Evolutionary conservation across 2,888 invertebrate species (phyloP).

Genomic region (Entomobrya proxima): DNA sequence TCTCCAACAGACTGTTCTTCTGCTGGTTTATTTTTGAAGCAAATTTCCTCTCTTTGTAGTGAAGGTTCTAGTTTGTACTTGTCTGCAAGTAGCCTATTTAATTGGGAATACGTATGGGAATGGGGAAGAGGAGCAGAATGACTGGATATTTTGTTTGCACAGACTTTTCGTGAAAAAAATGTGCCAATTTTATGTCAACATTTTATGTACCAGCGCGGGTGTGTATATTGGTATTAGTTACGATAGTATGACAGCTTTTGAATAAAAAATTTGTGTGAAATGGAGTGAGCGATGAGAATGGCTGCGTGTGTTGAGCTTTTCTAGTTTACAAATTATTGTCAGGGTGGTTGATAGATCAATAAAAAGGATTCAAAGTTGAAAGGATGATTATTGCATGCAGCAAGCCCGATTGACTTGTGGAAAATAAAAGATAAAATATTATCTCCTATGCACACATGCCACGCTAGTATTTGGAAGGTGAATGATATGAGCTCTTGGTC

Average conservation of each 20-base stretch:
- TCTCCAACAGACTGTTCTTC: not conserved
- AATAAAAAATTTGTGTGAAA: not conserved
- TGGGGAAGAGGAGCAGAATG: constrained; percentile 6
- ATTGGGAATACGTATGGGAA: constrained; percentile 49
- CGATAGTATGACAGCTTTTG: constrained; percentile 14
- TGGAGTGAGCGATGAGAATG: not conserved
- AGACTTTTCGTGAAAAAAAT: constrained; percentile 47
- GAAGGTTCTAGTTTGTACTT: too few relatives aligned
- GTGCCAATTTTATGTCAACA: constrained; percentile 60
- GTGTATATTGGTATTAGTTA: not conserved
- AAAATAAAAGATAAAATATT: not conserved
- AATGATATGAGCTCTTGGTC: too few relatives aligned
- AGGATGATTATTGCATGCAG: not conserved
- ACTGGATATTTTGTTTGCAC: constrained; percentile 52
- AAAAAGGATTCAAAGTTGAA: constrained; percentile 10
- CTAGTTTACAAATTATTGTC: not conserved
- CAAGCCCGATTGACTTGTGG: not conserved
- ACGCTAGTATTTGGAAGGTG: too few relatives aligned
- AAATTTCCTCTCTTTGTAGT: not conserved
- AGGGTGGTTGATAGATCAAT: not conserved
- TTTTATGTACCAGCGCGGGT: not conserved
- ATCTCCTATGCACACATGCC: too few relatives aligned
- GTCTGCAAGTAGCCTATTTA: constrained; percentile 44
- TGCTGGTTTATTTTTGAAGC: not conserved
- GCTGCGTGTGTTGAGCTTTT: not conserved